Base-by-base conservation (phyloP, 2,797 vertebrate genomes). In the Artibeus jamaicensis region DNA sequence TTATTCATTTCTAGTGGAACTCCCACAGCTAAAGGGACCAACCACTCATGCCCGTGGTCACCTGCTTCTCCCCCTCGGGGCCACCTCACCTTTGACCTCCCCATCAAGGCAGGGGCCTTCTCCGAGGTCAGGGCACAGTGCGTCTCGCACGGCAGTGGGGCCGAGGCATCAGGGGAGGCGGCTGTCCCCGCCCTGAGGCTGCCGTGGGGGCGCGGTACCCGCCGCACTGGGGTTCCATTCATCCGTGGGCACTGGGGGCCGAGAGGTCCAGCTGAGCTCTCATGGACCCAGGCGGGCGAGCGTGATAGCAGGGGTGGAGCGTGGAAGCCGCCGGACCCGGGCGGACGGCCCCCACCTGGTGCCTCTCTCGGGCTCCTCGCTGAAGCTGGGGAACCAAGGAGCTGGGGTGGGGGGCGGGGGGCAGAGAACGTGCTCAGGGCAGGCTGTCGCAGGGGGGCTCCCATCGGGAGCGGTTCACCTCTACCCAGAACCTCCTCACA, bases 201-300 rank as follows among this genome's bases (percentile, higher is more conserved):
- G 6, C 6, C 16, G 1, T 2, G 2, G n/a, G 32, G 57, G 57
- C 1, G 4, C 57, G 59, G 57, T 5, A 5, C 57, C 24, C 0
- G 57, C 57, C 57, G 12, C 57, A 29, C 57, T 26, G 10, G 57
- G 57, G 10, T 29, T 59, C 57, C 26, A 4, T 29, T 26, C 5
- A 26, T 22, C 55, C 57, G 22, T 26, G 24, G 55, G 9, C 55
- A 6, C 55, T 22, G 53, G 9, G 18, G 22, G 24, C 55, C 22
- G 22, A 55, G 53, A 22, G 53, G 22, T 26, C 5, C 7, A 21
- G 55, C 22, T 57, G 55, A 26, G 55, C 26, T 26, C 57, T 59
- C 22, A 4, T 26, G 57, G 57, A 29, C 57, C 24, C 9, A 10
- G 57, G 24, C 10, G 10, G 57, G 57, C 10, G 24, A 59, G 57